Evolutionary conservation across 2,113 vertebrate species (phyloP), one percentile per base, ranked within the genome.

Genomic region (Piprites chloris): DNA sequence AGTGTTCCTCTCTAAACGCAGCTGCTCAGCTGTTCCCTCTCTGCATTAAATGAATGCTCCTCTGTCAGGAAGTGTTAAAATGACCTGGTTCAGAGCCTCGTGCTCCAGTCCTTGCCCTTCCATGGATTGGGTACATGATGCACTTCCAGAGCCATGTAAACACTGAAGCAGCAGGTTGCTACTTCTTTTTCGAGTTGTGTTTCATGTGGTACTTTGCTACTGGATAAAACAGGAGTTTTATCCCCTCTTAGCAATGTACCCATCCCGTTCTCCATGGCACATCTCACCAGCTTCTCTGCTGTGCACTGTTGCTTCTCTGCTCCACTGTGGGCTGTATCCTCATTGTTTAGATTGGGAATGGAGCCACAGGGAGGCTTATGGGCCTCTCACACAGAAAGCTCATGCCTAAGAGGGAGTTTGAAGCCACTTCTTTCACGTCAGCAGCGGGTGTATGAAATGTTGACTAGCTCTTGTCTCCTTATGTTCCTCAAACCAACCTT

Each of bases 51-150:
- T 74, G 58, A 67, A 71, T 44, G 55, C n/a, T 93, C 23, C 18
- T 90, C 55, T 90, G 59, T 85, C 85, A 96, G 47, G 44, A 95
- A 53, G 58, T 87, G 79, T 85, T 94, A 90, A 89, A 96, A 80
- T 56, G 52, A 91, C 53, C 81, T 0, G 1, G 14, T 91, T 75
- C 78, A 74, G 58, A 90, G 56, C 15, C 49, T 71, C 7, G 42
- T 81, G 49, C 71, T 89, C 69, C 7, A 11, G 44, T 27, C 26
- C 59, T 81, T 92, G 65, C 27, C 72, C 83, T 93, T 46, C 27
- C 68, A 59, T 52, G 59, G 72, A 80, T 32, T 53, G 19, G 41
- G 23, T 1, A 1, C 15, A 12, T 0, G 5, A 58, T 33, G 14
- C 17, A 22, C n/a, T 79, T 79, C 53, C 49, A 78, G 44, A 67